phyloP scores from a whole-genome alignment of 2,888 invertebrate species.

The Tipula confusa region DNA sequence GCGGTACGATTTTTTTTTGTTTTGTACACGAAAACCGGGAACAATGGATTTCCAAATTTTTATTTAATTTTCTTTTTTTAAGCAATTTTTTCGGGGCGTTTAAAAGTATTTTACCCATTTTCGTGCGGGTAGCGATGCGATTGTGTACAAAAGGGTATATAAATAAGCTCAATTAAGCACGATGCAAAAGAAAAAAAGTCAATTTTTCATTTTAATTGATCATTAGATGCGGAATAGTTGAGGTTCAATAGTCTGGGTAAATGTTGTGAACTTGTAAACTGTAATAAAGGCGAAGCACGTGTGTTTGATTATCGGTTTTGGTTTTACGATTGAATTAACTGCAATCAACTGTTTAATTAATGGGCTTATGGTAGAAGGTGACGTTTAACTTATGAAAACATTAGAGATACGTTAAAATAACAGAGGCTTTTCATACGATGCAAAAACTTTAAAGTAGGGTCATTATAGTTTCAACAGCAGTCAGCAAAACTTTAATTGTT shows the following conservation, averaged over 20 bases:
- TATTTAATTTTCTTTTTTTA: background rate
- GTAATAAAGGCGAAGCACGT: background rate
- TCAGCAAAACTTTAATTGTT: no score
- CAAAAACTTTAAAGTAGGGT: no score
- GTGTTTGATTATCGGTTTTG: background rate
- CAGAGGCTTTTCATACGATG: no score
- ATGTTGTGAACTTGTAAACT: background rate
- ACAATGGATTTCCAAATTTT: background rate
- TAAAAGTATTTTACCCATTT: background rate
- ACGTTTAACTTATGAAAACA: no score
- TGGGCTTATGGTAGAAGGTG: no score
- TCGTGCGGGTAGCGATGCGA: background rate
- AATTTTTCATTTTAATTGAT: slow-evolving; percentile 20
- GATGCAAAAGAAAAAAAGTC: background rate
- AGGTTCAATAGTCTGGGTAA: background rate
- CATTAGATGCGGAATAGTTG: background rate
- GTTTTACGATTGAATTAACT: no score
- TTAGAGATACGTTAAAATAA: no score
- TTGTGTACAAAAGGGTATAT: background rate
- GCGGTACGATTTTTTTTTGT: background rate
- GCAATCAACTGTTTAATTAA: no score
- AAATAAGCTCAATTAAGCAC: background rate
- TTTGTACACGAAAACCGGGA: background rate
- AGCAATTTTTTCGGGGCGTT: background rate
- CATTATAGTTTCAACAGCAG: no score